Evolutionary conservation across 92 coral and sea anemone genomes (phyloP), one percentile per base, ranked within the genome.

Genomic region (Plumapathes pennacea): DNA sequence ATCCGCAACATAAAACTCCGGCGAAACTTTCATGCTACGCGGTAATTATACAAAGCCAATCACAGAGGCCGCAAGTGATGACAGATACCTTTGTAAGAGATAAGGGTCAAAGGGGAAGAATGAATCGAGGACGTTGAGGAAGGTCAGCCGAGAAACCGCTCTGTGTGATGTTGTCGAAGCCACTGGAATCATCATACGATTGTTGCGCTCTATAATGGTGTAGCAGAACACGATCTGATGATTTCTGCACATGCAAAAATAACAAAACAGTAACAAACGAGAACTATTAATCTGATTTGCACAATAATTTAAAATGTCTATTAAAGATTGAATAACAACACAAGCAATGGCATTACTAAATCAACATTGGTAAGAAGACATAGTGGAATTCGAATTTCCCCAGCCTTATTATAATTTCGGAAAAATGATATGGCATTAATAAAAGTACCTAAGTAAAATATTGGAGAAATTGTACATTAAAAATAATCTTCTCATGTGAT

Each of bases 81-180:
- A n/a, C n/a, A 54, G 63, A 38, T 48, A 78, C 97, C 87, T 80
- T 54, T 69, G 83, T 54, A 94, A 67, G 18, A 88, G 82, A 48
- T 88, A 94, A 0, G 99, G 99, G 34, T 94, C 99, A 50, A 88
- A 94, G 4, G 99, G 99, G 50, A 94, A 94, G 65, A 84, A 94
- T 2, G 99, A 77, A 38, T 94, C 99, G 60, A 94, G 64, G 53
- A 83, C 96, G 64, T 94, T 94, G 64, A 76, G 63, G 54, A 77
- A 60, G 12, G 94, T 84, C 31, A 76, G 67, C 32, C 69, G 85
- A 0, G 80, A 78, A 38, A 89, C 88, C 0, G 94, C 80, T 30
- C 67, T 72, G 43, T 64, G 81, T 44, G 96, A 67, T 26, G 81
- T 52, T 20, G 81, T 52, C 13, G 84, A 51, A 11, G 99, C 88